Evolutionary conservation across 2,888 invertebrate genomes (phyloP).

Genomic region (Anoplius nigerrimus): DNA sequence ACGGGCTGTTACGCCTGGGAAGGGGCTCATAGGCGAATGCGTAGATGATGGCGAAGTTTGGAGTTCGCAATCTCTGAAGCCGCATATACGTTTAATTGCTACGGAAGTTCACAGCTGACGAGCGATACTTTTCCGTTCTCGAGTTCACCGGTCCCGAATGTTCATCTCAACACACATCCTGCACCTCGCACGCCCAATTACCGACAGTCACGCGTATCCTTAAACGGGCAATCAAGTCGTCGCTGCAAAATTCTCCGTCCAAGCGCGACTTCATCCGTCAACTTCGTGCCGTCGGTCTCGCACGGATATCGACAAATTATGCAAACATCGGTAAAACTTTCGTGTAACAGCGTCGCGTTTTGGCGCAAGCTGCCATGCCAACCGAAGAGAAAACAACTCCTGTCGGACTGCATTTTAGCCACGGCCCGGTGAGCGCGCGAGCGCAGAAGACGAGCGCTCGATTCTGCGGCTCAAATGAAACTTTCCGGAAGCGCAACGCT

Average conservation of each 20-base stretch:
- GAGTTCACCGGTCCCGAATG: constrained; percentile 26
- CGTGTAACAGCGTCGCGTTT: background rate
- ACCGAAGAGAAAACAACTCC: background rate
- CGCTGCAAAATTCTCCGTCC: constrained; percentile 31
- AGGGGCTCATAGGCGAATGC: background rate
- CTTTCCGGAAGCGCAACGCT: too few relatives aligned
- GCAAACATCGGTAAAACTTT: background rate
- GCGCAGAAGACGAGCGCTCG: too few relatives aligned
- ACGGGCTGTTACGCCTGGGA: too few relatives aligned
- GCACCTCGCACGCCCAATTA: too few relatives aligned
- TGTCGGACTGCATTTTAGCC: background rate
- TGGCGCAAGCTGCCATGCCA: background rate
- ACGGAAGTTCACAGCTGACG: constrained; percentile 16
- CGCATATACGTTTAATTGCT: constrained; percentile 19
- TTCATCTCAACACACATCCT: too few relatives aligned
- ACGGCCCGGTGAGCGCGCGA: too few relatives aligned
- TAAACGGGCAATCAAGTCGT: constrained; percentile 41
- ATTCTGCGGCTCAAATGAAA: too few relatives aligned
- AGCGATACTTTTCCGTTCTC: constrained; percentile 10
- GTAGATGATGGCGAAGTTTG: constrained; percentile 4
- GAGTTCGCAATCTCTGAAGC: constrained; percentile 14
- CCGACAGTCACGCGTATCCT: constrained; percentile 13
- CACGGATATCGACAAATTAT: background rate
- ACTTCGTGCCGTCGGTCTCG: background rate
- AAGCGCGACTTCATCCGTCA: constrained; percentile 12